Conservation (phyloP, 1,140 invertebrate genomes). For the Drosophila guanche region DNA sequence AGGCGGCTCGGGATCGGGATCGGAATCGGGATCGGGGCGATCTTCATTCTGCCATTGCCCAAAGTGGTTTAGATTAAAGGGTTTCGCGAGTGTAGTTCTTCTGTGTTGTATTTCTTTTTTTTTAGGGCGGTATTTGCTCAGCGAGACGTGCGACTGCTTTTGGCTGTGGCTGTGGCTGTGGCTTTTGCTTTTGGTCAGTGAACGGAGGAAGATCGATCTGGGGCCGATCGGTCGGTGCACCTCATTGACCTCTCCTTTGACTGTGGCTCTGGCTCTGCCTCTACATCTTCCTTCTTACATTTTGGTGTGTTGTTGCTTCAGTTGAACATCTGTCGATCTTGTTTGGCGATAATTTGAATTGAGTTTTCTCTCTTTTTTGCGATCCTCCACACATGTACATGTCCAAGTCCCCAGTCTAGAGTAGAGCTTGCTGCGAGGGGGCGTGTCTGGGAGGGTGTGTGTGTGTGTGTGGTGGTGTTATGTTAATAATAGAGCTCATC, state of each 20-base stretch:
- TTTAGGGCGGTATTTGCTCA: conserved; percentile 80
- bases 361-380: conserved; percentile 67
- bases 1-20: conserved; percentile 33
- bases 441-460: neutral
- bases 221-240: conserved; percentile 58
- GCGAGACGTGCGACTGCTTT: conserved; percentile 77
- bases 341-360: conserved; percentile 80
- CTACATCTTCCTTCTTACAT: conserved; percentile 17
- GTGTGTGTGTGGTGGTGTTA: neutral
- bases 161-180: conserved; percentile 22
- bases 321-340: conserved; percentile 81
- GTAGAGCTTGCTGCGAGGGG: conserved; percentile 27
- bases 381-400: conserved; percentile 44
- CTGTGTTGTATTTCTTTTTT: conserved; percentile 62
- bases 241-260: conserved; percentile 61
- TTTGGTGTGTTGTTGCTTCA: conserved; percentile 53
- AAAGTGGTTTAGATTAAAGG: conserved; percentile 82
- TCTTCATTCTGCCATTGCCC: conserved; percentile 52
- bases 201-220: conserved; percentile 60
- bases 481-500: conserved; percentile 63
- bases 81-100: conserved; percentile 47
- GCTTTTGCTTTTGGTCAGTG: conserved; percentile 12
- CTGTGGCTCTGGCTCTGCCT: neutral
- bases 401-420: conserved; percentile 3
- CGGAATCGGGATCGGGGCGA: conserved; percentile 39